Conservation (phyloP, 2,888 invertebrate genomes). For the Sympetrum striolatum region DNA sequence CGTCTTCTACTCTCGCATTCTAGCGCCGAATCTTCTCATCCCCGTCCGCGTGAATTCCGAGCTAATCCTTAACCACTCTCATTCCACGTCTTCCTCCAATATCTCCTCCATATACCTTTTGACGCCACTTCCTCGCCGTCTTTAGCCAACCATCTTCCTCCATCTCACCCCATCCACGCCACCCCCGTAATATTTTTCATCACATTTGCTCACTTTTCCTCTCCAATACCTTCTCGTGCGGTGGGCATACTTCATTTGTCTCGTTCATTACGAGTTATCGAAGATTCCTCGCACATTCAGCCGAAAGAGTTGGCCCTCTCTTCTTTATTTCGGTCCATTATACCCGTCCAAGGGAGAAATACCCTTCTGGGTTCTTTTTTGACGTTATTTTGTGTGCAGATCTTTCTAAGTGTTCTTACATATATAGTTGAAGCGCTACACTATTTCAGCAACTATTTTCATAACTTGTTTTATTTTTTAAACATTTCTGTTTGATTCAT, state of each 20-base stretch:
- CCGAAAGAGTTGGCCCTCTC: neutral
- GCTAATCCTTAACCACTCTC: conserved; percentile 20
- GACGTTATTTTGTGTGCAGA: no score
- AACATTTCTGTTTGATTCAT: no score
- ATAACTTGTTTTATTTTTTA: no score
- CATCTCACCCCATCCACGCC: neutral
- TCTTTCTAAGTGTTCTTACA: no score
- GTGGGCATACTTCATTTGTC: neutral
- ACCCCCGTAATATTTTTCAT: neutral
- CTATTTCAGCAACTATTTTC: no score
- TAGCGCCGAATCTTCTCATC: neutral
- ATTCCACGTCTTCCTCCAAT: neutral
- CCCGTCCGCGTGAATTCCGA: neutral
- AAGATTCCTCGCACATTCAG: neutral
- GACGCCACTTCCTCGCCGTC: neutral
- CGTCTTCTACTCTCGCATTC: neutral
- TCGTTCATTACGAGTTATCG: neutral
- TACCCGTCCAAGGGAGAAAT: no score
- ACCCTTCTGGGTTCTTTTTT: no score
- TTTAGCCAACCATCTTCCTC: neutral
- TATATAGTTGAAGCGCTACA: no score
- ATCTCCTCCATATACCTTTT: neutral
- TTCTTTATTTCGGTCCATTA: neutral
- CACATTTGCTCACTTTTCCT: neutral
- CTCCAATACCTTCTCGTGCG: neutral